phyloP scores from a whole-genome alignment of 2,113 vertebrate species.

The Ceyx cyanopectus region DNA sequence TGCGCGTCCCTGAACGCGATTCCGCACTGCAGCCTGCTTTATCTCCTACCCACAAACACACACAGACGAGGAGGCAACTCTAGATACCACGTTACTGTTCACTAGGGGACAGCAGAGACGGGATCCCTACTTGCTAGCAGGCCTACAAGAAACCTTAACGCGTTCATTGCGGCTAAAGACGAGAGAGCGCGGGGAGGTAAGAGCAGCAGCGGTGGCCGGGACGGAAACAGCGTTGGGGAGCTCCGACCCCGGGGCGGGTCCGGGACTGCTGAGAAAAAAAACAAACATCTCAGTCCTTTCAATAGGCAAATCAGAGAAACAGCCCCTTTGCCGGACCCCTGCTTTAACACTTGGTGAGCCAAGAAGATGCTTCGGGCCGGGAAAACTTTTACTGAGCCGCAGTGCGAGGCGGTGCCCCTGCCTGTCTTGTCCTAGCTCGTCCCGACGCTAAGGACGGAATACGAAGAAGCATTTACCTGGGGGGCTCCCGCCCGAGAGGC shows the following conservation, averaged over 20 bases:
- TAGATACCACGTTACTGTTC: rapidly evolving
- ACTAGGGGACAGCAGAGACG: rapidly evolving
- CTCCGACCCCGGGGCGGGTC: rapidly evolving
- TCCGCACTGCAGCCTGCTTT: background rate
- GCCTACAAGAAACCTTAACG: rapidly evolving
- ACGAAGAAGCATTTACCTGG: background rate
- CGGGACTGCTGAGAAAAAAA: rapidly evolving
- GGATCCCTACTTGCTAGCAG: rapidly evolving
- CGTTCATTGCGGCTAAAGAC: no score
- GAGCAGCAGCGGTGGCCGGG: no score
- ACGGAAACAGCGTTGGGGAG: background rate
- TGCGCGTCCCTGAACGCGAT: rapidly evolving
- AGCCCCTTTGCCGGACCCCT: background rate
- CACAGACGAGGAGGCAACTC: no score
- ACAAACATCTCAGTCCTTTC: rapidly evolving
- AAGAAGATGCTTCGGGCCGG: background rate
- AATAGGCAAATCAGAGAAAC: background rate
- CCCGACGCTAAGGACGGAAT: background rate
- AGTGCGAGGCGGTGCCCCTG: background rate
- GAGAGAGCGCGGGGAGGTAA: rapidly evolving
- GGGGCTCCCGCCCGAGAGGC: background rate
- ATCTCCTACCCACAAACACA: rapidly evolving
- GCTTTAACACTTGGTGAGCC: rapidly evolving
- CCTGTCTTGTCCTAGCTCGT: background rate
- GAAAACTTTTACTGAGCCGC: background rate